Conservation (phyloP, 2,888 invertebrate species). For the Lycia hirtaria region DNA sequence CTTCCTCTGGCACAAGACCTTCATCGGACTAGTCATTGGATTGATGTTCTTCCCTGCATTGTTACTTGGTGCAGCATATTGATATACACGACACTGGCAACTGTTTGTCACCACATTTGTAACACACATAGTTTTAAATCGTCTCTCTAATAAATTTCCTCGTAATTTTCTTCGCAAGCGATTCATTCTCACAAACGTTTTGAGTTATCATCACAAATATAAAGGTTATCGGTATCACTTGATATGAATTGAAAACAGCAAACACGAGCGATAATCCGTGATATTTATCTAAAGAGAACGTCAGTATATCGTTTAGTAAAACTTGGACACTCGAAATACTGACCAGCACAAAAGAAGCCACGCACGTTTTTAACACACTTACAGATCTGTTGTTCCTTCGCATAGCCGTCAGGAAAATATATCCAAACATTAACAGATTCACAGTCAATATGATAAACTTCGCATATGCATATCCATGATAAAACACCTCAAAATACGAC, state of each 20-base stretch:
- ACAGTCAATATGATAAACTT: background rate
- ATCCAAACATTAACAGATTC: background rate
- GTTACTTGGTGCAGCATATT: slow-evolving; percentile 67
- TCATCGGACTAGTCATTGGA: too few species aligned
- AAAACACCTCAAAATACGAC: background rate
- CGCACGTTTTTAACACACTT: background rate
- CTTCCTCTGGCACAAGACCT: too few species aligned
- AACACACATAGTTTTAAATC: background rate
- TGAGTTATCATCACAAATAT: background rate
- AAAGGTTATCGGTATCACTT: background rate
- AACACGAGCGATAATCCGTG: background rate
- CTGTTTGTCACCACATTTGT: too few species aligned
- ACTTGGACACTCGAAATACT: background rate
- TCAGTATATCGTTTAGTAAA: background rate
- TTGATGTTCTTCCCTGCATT: slow-evolving; percentile 48
- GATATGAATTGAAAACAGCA: background rate
- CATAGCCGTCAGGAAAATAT: background rate
- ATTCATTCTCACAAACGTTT: background rate
- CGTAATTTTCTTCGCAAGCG: background rate
- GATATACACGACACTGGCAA: too few species aligned
- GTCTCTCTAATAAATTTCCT: background rate
- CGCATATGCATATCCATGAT: background rate
- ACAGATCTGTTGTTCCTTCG: background rate
- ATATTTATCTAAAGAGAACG: background rate
- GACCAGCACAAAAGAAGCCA: background rate